Conservation (phyloP, 2,888 invertebrate genomes). For the Drosophila rellima region DNA sequence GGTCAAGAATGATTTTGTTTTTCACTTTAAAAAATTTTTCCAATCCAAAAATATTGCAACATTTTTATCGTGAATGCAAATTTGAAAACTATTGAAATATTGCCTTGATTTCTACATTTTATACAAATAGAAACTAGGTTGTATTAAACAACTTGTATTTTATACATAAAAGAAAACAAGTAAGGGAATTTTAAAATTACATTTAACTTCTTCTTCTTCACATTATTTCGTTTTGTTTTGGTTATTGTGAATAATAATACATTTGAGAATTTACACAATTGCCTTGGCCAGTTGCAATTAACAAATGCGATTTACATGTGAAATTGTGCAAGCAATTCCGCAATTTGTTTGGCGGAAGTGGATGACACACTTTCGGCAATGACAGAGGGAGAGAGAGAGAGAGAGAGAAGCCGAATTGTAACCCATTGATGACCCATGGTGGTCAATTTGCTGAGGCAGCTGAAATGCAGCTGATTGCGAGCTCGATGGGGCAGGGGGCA, state of each 20-base stretch:
- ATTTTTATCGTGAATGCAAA: not conserved
- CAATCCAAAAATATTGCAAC: not conserved
- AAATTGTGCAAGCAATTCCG: slow-evolving; percentile 58
- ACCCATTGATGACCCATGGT: slow-evolving; percentile 34
- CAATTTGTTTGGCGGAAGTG: slow-evolving; percentile 55
- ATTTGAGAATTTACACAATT: slow-evolving; percentile 27
- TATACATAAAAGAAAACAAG: not conserved
- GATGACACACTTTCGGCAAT: slow-evolving; percentile 52
- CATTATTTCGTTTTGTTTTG: not conserved
- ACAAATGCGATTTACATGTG: slow-evolving; percentile 57
- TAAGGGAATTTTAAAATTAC: not conserved
- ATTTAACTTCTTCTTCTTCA: not conserved
- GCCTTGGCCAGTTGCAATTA: slow-evolving; percentile 47
- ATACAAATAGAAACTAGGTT: not conserved
- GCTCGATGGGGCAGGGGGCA: slow-evolving; percentile 29
- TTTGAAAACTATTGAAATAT: not conserved
- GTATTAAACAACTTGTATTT: not conserved
- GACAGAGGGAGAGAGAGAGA: not conserved
- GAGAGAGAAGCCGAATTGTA: slow-evolving; percentile 11
- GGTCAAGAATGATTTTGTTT: not conserved
- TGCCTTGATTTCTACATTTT: not conserved
- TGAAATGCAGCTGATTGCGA: slow-evolving; percentile 13
- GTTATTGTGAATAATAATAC: not conserved
- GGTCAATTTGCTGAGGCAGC: slow-evolving; percentile 17
- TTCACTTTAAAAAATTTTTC: not conserved